phyloP scores from a whole-genome alignment of 2,888 invertebrate species.

The Galerucella calmariensis region DNA sequence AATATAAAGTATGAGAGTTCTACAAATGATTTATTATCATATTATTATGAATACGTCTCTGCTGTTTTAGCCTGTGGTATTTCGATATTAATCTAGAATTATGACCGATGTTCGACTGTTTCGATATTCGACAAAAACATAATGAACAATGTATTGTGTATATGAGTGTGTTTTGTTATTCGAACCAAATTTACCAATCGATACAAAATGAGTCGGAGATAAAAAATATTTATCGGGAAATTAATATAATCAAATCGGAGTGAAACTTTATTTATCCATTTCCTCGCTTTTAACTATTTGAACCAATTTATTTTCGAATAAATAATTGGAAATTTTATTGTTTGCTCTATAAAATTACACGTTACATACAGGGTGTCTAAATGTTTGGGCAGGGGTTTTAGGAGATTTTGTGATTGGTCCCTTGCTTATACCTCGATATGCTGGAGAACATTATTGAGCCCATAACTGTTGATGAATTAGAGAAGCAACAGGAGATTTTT shows the following conservation, averaged over 20 bases:
- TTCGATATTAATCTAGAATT: slow-evolving; percentile 38
- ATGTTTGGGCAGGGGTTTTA: too few species aligned
- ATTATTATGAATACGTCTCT: slow-evolving; percentile 1
- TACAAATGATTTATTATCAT: not conserved
- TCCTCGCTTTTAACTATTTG: too few species aligned
- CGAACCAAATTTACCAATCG: slow-evolving; percentile 22
- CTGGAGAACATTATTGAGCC: too few species aligned
- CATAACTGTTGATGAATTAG: too few species aligned
- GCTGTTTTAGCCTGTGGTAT: slow-evolving; percentile 5
- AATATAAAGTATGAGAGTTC: too few species aligned
- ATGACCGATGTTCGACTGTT: slow-evolving; percentile 33
- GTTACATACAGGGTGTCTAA: too few species aligned
- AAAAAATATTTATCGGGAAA: slow-evolving; percentile 13
- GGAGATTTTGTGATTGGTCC: too few species aligned
- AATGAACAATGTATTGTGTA: slow-evolving; percentile 24
- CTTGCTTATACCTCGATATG: too few species aligned
- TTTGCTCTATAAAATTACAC: too few species aligned
- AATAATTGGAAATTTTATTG: too few species aligned
- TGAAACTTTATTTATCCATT: not conserved
- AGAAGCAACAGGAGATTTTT: too few species aligned
- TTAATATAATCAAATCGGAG: not conserved
- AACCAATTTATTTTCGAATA: too few species aligned
- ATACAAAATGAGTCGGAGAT: slow-evolving; percentile 19
- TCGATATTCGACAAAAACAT: slow-evolving; percentile 32
- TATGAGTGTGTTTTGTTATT: slow-evolving; percentile 23